phyloP scores from a whole-genome alignment of 2,888 invertebrate species.

The Ischnura elegans region DNA sequence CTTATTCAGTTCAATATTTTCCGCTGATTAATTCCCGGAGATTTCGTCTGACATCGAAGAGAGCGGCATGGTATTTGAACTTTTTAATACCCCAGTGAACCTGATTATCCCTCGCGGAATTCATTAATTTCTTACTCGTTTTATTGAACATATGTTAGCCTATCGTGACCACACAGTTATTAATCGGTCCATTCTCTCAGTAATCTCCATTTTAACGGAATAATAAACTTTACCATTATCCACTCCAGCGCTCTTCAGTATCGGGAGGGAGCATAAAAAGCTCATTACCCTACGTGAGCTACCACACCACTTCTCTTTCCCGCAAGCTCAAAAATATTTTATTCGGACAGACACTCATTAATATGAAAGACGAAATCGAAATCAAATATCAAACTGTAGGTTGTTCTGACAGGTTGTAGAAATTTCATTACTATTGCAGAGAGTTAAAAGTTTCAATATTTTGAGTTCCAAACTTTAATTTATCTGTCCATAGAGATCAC shows the following conservation, averaged over 20 bases:
- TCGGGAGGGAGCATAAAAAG: neutral
- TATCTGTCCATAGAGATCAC: too few relatives aligned
- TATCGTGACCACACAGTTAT: neutral
- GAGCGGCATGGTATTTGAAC: neutral
- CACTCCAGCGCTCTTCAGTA: neutral
- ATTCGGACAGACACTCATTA: neutral
- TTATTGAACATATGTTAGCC: neutral
- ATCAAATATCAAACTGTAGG: neutral
- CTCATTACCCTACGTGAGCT: neutral
- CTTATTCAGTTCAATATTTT: conserved; percentile 8
- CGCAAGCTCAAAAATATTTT: neutral
- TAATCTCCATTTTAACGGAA: neutral
- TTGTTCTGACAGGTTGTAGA: neutral
- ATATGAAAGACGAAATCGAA: neutral
- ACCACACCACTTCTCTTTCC: neutral
- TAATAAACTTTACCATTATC: neutral
- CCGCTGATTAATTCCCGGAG: neutral
- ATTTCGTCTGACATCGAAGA: neutral
- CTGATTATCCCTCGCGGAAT: neutral
- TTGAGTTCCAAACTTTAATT: too few relatives aligned
- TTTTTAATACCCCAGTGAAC: neutral
- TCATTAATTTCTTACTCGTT: neutral
- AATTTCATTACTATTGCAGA: too few relatives aligned
- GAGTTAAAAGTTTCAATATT: too few relatives aligned
- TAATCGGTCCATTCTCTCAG: neutral